Evolutionary conservation across 1,140 invertebrate genomes (phyloP), one percentile per base, ranked within the genome.

Genomic region (Hypsibius dujardini): DNA sequence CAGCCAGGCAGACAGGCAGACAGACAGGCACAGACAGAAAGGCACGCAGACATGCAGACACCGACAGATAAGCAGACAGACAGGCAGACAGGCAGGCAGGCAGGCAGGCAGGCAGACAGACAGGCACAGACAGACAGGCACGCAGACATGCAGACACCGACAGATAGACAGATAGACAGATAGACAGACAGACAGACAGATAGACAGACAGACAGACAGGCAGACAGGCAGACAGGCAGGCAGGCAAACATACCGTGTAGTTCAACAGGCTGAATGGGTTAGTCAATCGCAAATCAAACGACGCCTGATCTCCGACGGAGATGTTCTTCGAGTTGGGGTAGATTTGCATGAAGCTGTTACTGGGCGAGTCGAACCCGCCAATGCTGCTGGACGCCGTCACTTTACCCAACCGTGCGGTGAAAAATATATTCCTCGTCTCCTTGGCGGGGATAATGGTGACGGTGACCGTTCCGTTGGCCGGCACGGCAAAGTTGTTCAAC

Each of bases 311-410:
- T 14, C 47, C 2, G 59, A 59, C 47, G 47, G 15, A 12, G 62
- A 47, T 1, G 50, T 83, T 85, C 72, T 86, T 74, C 0, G 88
- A 87, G 73, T 86, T 80, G 1, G 92, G 76, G 59, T 82, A 83
- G 2, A 87, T 84, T 75, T 88, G 88, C 15, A 95, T 82, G 75
- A 85, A 92, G 69, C 85, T 86, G 47, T 87, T 86, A 74, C 85
- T 86, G 1, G 84, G 83, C 2, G 87, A 87, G 72, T 86, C 83
- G 1, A 88, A 86, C 67, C 86, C 82, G 73, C 85, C 85, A 2
- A 90, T 85, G n/a, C 87, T 85, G 12, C 3, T 12, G 12, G 62
- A 15, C 7, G 62, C 42, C 62, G 12, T 15, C 62, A 67, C 62
- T 3, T 42, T 12, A 7, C 62, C 62, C 42, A 67, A 42, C 7